Evolutionary conservation across 2,113 vertebrate species (phyloP).

Genomic region (Australoheros scitulus): DNA sequence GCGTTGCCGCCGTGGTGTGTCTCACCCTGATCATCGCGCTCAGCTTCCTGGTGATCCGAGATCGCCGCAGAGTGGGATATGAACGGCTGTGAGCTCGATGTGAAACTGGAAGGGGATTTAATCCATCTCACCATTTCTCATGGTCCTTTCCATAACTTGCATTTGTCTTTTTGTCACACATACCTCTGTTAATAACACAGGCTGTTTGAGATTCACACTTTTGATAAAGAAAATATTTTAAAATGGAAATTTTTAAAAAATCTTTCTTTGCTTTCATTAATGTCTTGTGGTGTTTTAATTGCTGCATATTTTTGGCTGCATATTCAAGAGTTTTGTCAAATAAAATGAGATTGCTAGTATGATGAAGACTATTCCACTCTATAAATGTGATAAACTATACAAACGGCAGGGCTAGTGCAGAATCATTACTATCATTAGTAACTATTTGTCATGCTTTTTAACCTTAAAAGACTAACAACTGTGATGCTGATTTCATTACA

Average conservation of each 20-base stretch:
- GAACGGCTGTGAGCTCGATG: slow-evolving; percentile 64
- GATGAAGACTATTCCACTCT: too few species aligned
- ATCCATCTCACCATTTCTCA: background rate
- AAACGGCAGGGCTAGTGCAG: background rate
- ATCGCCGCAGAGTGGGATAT: slow-evolving; percentile 78
- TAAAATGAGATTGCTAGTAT: background rate
- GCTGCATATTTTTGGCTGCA: background rate
- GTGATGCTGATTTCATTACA: background rate
- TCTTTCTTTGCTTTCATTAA: background rate
- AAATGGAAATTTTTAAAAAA: background rate
- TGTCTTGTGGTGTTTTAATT: background rate
- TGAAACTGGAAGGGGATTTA: background rate
- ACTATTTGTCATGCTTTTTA: background rate
- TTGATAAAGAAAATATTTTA: background rate
- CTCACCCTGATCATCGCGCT: slow-evolving; percentile 78
- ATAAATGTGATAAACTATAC: background rate
- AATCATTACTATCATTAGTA: background rate
- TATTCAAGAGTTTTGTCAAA: background rate
- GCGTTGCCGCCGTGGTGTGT: slow-evolving; percentile 77
- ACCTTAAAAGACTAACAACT: background rate
- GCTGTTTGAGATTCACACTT: background rate
- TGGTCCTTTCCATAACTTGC: too few species aligned
- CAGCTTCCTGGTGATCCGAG: slow-evolving; percentile 81
- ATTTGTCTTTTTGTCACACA: background rate
- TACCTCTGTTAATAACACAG: background rate